Base-by-base conservation (phyloP, 1,140 invertebrate species). In the Nymphalis io region DNA sequence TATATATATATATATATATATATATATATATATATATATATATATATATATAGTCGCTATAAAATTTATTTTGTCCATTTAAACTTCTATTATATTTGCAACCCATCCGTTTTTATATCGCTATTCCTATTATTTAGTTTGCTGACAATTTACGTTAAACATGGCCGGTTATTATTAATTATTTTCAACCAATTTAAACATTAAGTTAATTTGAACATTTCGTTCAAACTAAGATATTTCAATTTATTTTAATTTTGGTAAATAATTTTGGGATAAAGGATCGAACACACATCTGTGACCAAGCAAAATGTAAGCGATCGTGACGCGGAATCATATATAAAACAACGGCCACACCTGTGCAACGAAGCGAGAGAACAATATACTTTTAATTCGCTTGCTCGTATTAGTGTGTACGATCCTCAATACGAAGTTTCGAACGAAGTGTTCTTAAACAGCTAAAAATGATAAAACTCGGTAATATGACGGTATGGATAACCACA, bases 91-190 rank as follows among this genome's bases (percentile, higher is more conserved):
- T 27, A 51, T 48, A 61, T 48, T 63, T 39, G 51, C 10, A 53
- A 63, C 18, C 60, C 60, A 51, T 63, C 53, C 53, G 46, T 38
- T 15, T 11, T 13, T 48, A 46, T 61, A 27, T 33, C 27, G 16
- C 27, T 63, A 48, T 15, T 21, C 15, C 23, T 63, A 63, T 48
- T 48, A 20, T 61, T 53, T 53, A 63, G 23, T 63, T 51, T 63
- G 27, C 60, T 27, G 23, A 20, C 42, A 63, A 63, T 20, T 63
- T 63, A 63, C 60, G 38, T 10, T 38, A 38, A 20, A 21, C 16
- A 42, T 42, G 40, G 18, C 16, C 10, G 48, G 48, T 51, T 51
- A 51, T n/a, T n/a, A 51, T 51, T 20, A 20, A n/a, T 18, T 18
- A n/a, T 21, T n/a, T 2, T 51, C 48, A 51, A 51, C 40, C 12